These are phyloP conservation scores for Sarotherodon lohbergeri DNA, from an alignment of 2,113 vertebrate species.

Conservation along the genomic window DNA sequence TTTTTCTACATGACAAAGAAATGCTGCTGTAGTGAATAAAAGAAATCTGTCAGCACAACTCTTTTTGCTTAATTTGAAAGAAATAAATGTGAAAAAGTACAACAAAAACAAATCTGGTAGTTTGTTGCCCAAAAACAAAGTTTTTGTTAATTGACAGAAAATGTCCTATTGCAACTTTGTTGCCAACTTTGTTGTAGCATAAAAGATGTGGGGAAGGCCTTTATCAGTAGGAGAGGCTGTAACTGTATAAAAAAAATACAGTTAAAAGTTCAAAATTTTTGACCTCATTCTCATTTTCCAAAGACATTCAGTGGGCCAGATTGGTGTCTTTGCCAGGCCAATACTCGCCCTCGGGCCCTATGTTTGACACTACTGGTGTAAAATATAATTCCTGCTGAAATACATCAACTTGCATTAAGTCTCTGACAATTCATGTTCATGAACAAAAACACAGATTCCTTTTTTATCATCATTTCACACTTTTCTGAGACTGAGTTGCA, in stretches of 20 bases:
- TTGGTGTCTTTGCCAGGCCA: background rate
- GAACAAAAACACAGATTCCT: background rate
- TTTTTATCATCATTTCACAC: background rate
- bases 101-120: background rate
- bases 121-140: background rate
- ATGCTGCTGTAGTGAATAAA: background rate
- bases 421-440: background rate
- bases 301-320: background rate
- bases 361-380: background rate
- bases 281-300: background rate
- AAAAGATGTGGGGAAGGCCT: background rate
- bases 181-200: background rate
- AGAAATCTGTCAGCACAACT: background rate
- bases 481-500: background rate
- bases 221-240: background rate
- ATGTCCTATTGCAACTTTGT: background rate
- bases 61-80: background rate
- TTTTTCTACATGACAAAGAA: background rate
- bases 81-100: background rate
- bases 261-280: background rate
- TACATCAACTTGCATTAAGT: background rate
- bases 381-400: background rate
- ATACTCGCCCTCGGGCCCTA: background rate
- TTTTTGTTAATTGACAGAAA: background rate
- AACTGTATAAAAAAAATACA: background rate